A percentile compares a stretch with the other conserved stretches of the same genome.
Conservation (phyloP, 2,888 invertebrate species). For the Rotaria sp. region DNA sequence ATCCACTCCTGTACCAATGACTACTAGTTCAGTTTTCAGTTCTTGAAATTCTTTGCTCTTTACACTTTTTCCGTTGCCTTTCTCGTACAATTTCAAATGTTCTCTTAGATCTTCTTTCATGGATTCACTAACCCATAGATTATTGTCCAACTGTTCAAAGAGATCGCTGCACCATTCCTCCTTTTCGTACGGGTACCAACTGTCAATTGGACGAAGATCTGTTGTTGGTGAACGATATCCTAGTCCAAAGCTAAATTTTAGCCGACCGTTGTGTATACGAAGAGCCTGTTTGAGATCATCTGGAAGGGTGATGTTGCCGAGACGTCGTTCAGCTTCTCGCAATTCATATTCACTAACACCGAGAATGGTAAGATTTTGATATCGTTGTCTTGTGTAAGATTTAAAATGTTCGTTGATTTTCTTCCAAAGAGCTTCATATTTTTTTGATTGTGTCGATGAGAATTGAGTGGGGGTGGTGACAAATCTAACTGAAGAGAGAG, state of each 20-base stretch:
- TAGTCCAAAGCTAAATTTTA: not conserved
- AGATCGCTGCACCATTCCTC: not conserved
- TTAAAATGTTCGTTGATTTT: not conserved
- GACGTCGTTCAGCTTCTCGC: not conserved
- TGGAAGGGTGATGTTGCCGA: not conserved
- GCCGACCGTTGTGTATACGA: not conserved
- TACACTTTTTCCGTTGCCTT: too few relatives aligned
- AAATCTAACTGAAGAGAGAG: too few relatives aligned
- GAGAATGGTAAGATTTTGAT: not conserved
- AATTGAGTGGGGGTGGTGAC: too few relatives aligned
- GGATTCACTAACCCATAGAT: not conserved
- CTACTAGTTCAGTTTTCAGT: too few relatives aligned
- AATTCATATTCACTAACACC: not conserved
- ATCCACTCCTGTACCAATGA: too few relatives aligned
- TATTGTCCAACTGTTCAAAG: not conserved
- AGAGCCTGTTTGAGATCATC: not conserved
- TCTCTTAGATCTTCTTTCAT: not conserved
- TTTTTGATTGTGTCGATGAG: not conserved
- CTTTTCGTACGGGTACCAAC: not conserved
- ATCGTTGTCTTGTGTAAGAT: not conserved
- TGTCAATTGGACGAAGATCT: not conserved
- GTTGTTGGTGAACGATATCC: not conserved
- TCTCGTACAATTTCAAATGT: not conserved
- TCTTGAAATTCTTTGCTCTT: too few relatives aligned
- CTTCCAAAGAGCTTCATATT: not conserved